Base-by-base conservation (phyloP, 64 coral and sea anemone genomes). In the Montipora sp. region DNA sequence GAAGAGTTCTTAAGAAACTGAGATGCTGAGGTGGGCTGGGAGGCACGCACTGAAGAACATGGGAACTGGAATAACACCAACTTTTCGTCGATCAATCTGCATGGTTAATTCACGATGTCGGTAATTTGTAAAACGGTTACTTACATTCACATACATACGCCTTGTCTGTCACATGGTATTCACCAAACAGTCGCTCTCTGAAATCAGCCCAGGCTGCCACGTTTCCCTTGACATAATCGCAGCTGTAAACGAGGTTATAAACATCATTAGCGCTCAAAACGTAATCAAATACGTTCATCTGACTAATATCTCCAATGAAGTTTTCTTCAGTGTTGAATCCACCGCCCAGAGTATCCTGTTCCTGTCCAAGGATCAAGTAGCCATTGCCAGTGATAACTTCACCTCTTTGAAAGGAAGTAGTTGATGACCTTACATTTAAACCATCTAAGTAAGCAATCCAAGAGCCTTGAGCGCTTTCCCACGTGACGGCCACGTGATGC, bases 171-270 rank as follows among this genome's bases (percentile, higher is more conserved):
- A 94, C 65, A 43, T 18, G 75, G 58, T 92, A 97, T 77, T 63
- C 87, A 77, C 95, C 95, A 73, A 59, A 61, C 15, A 97, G 77
- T 3, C 88, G 48, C 53, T 97, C 92, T 23, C 89, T 88, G 45
- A 97, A 97, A 84, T 97, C 95, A 13, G 81, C 83, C 95, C 95
- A 97, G 24, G 93, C 90, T n/a, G 91, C 95, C 23, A 94, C 78
- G 50, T 97, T 90, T 47, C 95, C 95, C 45, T 87, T 94, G 11
- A 81, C 90, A 46, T 78, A 43, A 9, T 90, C 95, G 78, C 95
- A 97, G 20, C 80, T 94, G 27, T 94, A 93, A 7, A 73, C 95
- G 47, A 97, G 60, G 46, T 94, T 97, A 77, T 87, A 93, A 49
- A 93, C 75, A 5, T 93, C 91, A 47, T 87, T 80, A 88, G 75